phyloP scores from a whole-genome alignment of 1,140 invertebrate species.

The Hirudo medicinalis region DNA sequence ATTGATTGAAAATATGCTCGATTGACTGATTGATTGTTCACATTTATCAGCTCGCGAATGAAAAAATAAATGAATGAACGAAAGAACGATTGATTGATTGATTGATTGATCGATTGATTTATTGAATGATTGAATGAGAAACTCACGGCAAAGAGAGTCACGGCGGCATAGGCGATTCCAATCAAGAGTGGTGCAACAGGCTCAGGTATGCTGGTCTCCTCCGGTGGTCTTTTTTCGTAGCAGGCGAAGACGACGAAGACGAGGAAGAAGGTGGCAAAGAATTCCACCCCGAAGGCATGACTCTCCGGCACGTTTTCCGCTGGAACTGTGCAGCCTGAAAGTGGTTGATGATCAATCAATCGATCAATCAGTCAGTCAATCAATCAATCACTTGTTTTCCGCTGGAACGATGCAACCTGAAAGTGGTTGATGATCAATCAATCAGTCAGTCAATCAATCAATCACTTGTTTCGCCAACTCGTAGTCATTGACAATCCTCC shows the following conservation, averaged over 20 bases:
- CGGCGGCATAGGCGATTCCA: constrained; percentile 8
- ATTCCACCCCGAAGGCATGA: constrained; percentile 16
- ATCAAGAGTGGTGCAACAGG: constrained; percentile 1
- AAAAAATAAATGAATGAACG: too few species aligned
- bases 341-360: not conserved
- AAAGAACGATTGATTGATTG: constrained; percentile 8
- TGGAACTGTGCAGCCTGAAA: constrained; percentile 7
- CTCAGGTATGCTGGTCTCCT: not conserved
- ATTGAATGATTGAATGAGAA: not conserved
- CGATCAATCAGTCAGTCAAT: constrained; percentile 18
- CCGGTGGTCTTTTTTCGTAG: constrained; percentile 1
- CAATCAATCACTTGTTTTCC: constrained; percentile 16
- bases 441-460: constrained; percentile 16
- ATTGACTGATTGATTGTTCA: too few species aligned
- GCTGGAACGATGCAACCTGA: too few species aligned
- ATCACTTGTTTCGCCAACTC: not conserved
- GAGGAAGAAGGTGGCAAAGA: constrained; percentile 18
- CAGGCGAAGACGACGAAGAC: constrained; percentile 21
- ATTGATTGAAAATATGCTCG: too few species aligned
- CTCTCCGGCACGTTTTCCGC: constrained; percentile 7
- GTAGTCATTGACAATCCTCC: too few species aligned
- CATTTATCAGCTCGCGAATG: too few species aligned
- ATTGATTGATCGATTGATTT: constrained; percentile 9
- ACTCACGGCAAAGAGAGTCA: constrained; percentile 16
- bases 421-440: constrained; percentile 12